Base-by-base conservation (phyloP, 2,113 vertebrate species). In the Picathartes gymnocephalus region DNA sequence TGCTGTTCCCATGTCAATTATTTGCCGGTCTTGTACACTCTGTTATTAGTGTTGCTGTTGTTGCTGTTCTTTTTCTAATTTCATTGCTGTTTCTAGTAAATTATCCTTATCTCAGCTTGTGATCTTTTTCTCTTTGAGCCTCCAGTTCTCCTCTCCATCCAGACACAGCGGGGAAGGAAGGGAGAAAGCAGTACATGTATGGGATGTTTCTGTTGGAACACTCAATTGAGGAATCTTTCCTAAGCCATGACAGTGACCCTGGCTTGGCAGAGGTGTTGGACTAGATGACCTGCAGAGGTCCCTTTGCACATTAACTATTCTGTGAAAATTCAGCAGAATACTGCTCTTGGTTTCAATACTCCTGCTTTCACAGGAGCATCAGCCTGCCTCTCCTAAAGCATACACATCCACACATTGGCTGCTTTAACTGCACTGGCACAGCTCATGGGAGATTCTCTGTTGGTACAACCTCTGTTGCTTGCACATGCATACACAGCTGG, bases 401-500 rank as follows among this genome's bases (percentile, higher is more conserved):
- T 1, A 37, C 8, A 42, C 8, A 11, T 4, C 31, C 12, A 10
- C 6, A 3, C 6, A 19, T 2, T 21, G 47, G 19, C 70, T 62
- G 28, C 39, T 66, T 48, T 37, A 66, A 27, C 21, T 4, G 4
- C 58, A 10, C 21, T 5, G 30, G 31, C 71, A 61, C 20, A 47
- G 44, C 25, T 60, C 24, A 72, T 0, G 0, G 27, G 24, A 54
- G 10, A 6, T 3, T 23, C 13, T 10, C 44, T 51, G 47, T 25
- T 30, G n/a, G 50, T 9, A 65, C 3, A 77, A 37, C 10, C 14
- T n/a, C 66, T 64, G 27, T 51, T 0, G 1, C 33, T 54, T 8
- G 0, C 35, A 53, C 1, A 1, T 35, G 20, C 48, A 24, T 35
- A n/a, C 12, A 47, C 6, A 51, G n/a, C 10, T 72, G 57, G 11